Evolutionary conservation across 2,888 invertebrate genomes (phyloP), one percentile per base, ranked within the genome.

Genomic region (Drosophila differens): DNA sequence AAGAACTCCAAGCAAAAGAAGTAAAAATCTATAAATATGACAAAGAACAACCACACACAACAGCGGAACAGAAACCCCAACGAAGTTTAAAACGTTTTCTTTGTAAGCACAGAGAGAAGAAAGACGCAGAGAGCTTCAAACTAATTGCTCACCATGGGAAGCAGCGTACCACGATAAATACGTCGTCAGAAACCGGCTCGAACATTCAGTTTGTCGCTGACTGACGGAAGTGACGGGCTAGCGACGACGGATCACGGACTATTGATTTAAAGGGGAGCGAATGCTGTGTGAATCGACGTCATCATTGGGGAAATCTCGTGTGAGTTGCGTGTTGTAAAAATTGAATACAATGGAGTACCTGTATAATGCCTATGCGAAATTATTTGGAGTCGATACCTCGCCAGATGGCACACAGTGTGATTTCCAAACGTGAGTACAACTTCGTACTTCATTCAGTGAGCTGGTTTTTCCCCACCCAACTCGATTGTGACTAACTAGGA

Each of bases 311-410:
- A 72, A 73, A 61, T 61, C 22, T 49, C 22, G 32, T 33, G 49
- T 30, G 49, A 19, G 41, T 22, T 35, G 37, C 66, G 58, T 58
- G 28, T 14, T 16, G 64, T 74, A 64, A 67, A 74, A 72, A 62
- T 73, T 66, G 64, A 58, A 66, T 51, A 86, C 83, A 82, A 91
- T 91, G 91, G 91, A 91, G 57, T 91, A 90, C 65, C 65, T 91
- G 32, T 74, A 87, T 55, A 78, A 79, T 32, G 70, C 79, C 37
- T 90, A 85, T 78, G 85, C 58, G 72, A 90, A 87, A 81, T 44
- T 90, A 10, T 82, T 90, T 35, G 86, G 89, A 10, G 60, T 25
- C 41, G 74, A 60, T 10, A 47, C 33, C 14, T 35, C 68, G 7
- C 7, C 68, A 3, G 71, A 74, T 19, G 74, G 51, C 75, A 70